Conservation (phyloP, 2,797 vertebrate species). For the Gambusia yucatana region DNA sequence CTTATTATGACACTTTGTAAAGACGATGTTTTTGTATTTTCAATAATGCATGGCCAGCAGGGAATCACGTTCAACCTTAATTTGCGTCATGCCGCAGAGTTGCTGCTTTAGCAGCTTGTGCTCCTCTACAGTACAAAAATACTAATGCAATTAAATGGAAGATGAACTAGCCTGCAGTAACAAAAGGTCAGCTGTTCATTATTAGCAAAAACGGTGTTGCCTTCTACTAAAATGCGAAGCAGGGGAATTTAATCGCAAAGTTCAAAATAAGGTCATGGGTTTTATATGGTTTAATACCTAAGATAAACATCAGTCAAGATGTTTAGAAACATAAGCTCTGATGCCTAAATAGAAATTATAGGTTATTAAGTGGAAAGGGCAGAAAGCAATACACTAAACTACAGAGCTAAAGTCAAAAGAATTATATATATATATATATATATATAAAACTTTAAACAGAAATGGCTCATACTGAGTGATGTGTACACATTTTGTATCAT, state of each 20-base stretch:
- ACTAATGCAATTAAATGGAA: conserved; percentile 77
- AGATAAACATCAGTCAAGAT: conserved; percentile 1
- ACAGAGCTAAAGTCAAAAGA: conserved; percentile 12
- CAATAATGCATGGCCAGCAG: conserved; percentile 76
- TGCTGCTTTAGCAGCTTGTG: conserved; percentile 68
- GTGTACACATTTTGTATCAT: neutral
- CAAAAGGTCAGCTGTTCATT: conserved; percentile 74
- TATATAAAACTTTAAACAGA: conserved; percentile 1
- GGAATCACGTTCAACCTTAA: conserved; percentile 70
- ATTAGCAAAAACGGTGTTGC: conserved; percentile 59
- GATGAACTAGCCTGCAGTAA: conserved; percentile 46
- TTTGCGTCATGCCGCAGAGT: conserved; percentile 69
- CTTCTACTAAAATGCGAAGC: conserved; percentile 47
- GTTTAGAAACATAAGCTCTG: conserved; percentile 15
- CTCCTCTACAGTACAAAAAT: conserved; percentile 59
- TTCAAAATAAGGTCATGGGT: conserved; percentile 48
- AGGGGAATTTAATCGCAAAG: conserved; percentile 32
- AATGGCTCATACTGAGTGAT: neutral
- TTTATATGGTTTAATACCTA: conserved; percentile 35
- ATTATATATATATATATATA: conserved; percentile 22
- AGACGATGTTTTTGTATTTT: conserved; percentile 78
- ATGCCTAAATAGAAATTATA: neutral
- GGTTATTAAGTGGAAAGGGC: conserved; percentile 4
- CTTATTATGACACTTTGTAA: conserved; percentile 81
- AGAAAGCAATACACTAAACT: conserved; percentile 18